Evolutionary conservation across 1,140 invertebrate species (phyloP), one percentile per base, ranked within the genome.

Genomic region (Drosophila tristis): DNA sequence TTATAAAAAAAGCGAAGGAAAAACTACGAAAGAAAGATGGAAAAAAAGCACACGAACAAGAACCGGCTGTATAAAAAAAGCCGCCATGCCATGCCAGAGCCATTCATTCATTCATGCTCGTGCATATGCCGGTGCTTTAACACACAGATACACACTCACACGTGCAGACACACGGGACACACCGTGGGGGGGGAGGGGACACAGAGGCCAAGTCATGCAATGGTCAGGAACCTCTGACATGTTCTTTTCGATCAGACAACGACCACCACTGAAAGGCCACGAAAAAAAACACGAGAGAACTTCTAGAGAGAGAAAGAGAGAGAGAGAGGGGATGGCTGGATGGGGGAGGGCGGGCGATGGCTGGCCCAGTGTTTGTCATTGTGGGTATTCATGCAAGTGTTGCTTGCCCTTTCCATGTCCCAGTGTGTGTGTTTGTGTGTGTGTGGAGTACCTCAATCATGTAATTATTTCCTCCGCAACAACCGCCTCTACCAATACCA

Each of bases 401-500:
- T 54, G 43, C 26, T 29, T 29, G 35, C 35, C 35, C 35, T 39
- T 39, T 39, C 35, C 35, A 39, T 50, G 75, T 60, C 23, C 51
- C 35, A 9, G 29, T 31, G 71, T 59, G 8, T 63, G 55, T 61
- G 45, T 55, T 25, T 76, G 26, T 72, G 44, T 55, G 50, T 82
- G 74, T 71, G 68, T 59, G 64, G 68, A 72, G 81, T 91, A 78
- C 85, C 81, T 91, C 90, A 86, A 91, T 91, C 90, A 91, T 91
- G 81, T 91, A 91, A 91, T 91, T 91, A 91, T 91, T 91, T 91
- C 90, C 90, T 90, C 81, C 64, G 80, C 84, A 82, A 79, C 76
- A 58, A 63, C 35, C 9, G 9, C 35, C 63, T 75, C 62, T 66
- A 76, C 66, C 76, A 71, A 78, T 66, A 76, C 78, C 56, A 76